These are phyloP conservation scores for Bombus pyrosoma DNA, from an alignment of 1,140 invertebrate species.

Conservation along the genomic window DNA sequence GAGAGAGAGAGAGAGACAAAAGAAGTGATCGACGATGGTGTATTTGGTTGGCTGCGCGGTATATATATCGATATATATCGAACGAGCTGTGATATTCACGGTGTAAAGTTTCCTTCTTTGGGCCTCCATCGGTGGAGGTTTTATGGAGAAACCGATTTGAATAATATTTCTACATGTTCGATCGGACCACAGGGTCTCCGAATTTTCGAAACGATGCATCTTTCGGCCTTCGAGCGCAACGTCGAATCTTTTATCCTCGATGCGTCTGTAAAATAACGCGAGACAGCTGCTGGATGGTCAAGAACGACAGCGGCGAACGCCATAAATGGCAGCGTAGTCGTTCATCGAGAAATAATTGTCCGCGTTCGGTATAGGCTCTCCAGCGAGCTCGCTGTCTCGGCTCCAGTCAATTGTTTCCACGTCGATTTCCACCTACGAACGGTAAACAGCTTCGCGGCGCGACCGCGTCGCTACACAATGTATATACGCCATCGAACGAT, in stretches of 20 bases:
- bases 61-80: neutral
- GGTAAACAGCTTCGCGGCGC: neutral
- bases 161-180: neutral
- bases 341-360: slow-evolving; percentile 60
- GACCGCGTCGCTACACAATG: neutral
- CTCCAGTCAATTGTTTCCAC: slow-evolving; percentile 48
- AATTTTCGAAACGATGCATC: neutral
- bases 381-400: neutral
- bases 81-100: neutral
- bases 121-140: neutral
- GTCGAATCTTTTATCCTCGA: neutral
- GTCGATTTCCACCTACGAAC: slow-evolving; percentile 50
- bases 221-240: no score
- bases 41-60: slow-evolving; percentile 32
- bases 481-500: neutral
- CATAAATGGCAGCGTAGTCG: slow-evolving; percentile 61
- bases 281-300: slow-evolving; percentile 44
- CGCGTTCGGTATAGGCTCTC: neutral
- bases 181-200: neutral
- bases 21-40: neutral
- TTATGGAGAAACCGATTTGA: neutral
- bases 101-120: no score
- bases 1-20: neutral
- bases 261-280: slow-evolving; percentile 42
- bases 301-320: slow-evolving; percentile 38